Conservation (phyloP, 1,140 invertebrate species). For the Eriosoma lanigerum region DNA sequence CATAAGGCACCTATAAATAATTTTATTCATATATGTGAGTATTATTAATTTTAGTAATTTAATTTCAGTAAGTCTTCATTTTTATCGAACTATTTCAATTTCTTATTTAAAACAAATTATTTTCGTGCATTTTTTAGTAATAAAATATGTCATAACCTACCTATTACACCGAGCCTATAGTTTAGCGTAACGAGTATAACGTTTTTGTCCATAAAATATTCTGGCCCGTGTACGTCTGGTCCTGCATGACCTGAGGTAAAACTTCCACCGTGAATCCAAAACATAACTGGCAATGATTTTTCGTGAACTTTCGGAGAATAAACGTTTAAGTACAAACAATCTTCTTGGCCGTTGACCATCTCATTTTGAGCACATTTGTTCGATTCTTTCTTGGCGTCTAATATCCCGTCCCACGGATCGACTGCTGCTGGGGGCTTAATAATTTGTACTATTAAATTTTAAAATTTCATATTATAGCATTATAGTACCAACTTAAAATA, state of each 20-base stretch:
- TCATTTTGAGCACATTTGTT: constrained; percentile 58
- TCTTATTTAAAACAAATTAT: too few species aligned
- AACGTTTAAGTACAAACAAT: constrained; percentile 67
- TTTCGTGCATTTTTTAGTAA: too few species aligned
- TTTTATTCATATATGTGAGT: too few species aligned
- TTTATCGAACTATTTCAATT: too few species aligned
- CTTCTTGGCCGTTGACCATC: constrained; percentile 61
- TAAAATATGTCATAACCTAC: constrained; percentile 42
- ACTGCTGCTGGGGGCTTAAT: constrained; percentile 57
- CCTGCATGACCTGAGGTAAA: constrained; percentile 57
- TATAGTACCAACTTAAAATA: neutral
- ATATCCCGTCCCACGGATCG: constrained; percentile 59
- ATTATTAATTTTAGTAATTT: too few species aligned
- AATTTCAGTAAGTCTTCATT: too few species aligned
- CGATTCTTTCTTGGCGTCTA: constrained; percentile 59
- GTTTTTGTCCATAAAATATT: constrained; percentile 58
- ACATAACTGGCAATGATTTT: constrained; percentile 59
- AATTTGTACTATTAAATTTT: neutral
- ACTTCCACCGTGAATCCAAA: constrained; percentile 64
- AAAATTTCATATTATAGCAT: neutral
- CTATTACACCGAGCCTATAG: constrained; percentile 59
- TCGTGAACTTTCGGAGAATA: constrained; percentile 56
- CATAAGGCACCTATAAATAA: too few species aligned
- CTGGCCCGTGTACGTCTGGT: constrained; percentile 55
- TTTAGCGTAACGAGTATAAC: constrained; percentile 61